Evolutionary conservation across 2,113 vertebrate genomes (phyloP).

Genomic region (Micromys minutus): DNA sequence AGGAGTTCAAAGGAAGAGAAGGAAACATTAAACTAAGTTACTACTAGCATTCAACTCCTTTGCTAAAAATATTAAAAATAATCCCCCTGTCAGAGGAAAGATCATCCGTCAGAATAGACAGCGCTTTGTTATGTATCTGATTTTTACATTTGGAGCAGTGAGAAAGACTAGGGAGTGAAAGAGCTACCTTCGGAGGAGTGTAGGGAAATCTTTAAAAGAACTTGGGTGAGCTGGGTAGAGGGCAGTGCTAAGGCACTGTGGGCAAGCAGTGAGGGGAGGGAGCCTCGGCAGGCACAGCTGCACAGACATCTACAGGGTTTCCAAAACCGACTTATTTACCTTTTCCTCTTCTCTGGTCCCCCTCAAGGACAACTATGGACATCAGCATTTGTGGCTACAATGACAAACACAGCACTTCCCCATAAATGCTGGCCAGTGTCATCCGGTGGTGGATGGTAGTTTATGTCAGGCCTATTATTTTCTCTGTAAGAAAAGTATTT

Average conservation of each 20-base stretch:
- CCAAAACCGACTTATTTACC: not conserved
- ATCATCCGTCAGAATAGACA: not conserved
- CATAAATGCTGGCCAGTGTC: not conserved
- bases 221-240: not conserved
- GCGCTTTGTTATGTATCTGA: slow-evolving; percentile 45
- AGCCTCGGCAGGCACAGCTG: not conserved
- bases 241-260: no score
- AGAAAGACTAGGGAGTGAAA: not conserved
- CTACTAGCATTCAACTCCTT: not conserved
- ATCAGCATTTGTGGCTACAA: not conserved
- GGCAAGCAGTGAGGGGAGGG: not conserved
- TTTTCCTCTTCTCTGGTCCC: no score
- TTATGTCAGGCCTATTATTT: not conserved
- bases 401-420: not conserved
- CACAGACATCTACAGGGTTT: not conserved
- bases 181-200: not conserved
- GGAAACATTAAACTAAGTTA: slow-evolving; percentile 34
- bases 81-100: not conserved
- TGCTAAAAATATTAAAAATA: not conserved
- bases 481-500: not conserved
- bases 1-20: slow-evolving; percentile 26
- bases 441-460: not conserved
- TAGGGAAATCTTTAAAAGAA: not conserved
- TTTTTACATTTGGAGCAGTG: not conserved
- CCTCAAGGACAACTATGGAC: not conserved